Evolutionary conservation across 1,140 invertebrate genomes (phyloP), one percentile per base, ranked within the genome.

Genomic region (Drosophila baimaii): DNA sequence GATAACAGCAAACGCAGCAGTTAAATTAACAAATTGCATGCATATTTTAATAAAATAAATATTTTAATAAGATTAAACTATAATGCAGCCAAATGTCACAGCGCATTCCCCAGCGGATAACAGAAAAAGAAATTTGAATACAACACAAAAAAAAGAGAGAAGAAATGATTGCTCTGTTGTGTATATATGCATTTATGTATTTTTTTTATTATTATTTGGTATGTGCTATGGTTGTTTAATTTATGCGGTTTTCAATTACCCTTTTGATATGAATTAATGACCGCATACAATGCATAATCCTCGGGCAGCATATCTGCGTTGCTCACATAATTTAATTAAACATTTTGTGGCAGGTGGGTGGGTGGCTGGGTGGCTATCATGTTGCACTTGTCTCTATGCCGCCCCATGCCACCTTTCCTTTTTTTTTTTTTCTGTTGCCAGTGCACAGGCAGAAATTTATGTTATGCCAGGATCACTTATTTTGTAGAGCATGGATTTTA

Each of bases 31-130:
- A 89, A 89, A 89, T 89, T 89, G 84, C 85, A 90, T 90, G 84
- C 84, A 89, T 89, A 89, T 89, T 89, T 89, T 84, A 89, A 89
- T 90, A 89, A 89, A 89, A 89, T 89, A 89, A 89, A 89, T 89
- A 89, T 89, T 89, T 89, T 89, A 89, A 89, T 89, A 89, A 90
- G 84, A 89, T 89, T 89, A 89, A 89, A 89, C 85, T 89, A 90
- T 89, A 89, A 89, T 89, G 84, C 85, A 84, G 85, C 55, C 84
- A 89, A 89, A 89, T 89, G 85, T 89, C 84, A 84, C 39, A 12
- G 51, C 65, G 21, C 31, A 78, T 80, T 83, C 72, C 84, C 80
- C 71, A 54, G 56, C 66, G 81, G 56, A 63, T 72, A 59, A 54
- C 55, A 68, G 31, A 39, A 63, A 47, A 76, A 82, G 81, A 82